Base-by-base conservation (phyloP, 2,113 vertebrate genomes). In the Eulemur macaco region DNA sequence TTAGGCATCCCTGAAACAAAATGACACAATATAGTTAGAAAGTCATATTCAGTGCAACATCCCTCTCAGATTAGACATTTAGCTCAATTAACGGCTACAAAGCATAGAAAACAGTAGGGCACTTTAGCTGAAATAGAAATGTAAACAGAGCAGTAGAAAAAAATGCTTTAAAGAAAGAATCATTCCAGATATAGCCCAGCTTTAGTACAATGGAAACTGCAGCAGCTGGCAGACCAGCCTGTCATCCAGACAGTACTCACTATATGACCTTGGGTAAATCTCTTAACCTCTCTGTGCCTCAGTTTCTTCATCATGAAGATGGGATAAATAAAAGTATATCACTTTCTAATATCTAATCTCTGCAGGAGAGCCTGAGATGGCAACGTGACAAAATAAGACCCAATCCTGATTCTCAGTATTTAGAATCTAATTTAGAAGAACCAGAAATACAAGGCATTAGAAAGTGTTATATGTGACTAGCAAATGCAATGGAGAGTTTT, bases 21-120 rank as follows among this genome's bases (percentile, higher is more conserved):
- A 78, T 83, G n/a, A 34, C 42, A 60, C 18, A 71, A 9, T 66
- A 11, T 52, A 37, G 8, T 58, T 50, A 58, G 83, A 82, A 95
- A 91, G 18, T 20, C 18, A n/a, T 76, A 15, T 21, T 68, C 78
- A 93, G 50, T 10, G 14, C 20, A 64, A 73, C 5, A 14, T 15
- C 39, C 73, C 42, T 29, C 45, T 87, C 68, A 37, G 12, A n/a
- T 96, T 77, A 90, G 76, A 92, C n/a, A 66, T 90, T 83, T 86
- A 31, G 3, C n/a, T 42, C 25, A 29, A 56, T 76, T 73, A 85
- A 69, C 5, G 45, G 31, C 68, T 73, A 52, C 10, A 84, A 90
- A 83, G 29, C 37, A 60, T 15, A 90, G 39, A 89, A 94, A n/a
- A 86, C 1, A 82, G 42, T 66, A 66, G 50, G 73, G 54, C 37